phyloP scores from a whole-genome alignment of 2,888 invertebrate species.

The Choristoneura rosaceana region DNA sequence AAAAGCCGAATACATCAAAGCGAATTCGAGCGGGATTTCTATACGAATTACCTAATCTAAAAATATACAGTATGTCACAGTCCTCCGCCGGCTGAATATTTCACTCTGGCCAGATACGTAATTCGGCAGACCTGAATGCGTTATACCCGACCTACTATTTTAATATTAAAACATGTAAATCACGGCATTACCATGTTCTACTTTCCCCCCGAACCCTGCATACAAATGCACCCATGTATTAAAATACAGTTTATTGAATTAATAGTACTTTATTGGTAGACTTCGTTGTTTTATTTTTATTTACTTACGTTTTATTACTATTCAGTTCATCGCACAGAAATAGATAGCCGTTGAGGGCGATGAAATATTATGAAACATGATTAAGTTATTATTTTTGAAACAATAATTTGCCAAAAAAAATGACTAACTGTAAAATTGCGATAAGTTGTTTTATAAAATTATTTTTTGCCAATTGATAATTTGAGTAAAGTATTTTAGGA shows the following conservation, averaged over 20 bases:
- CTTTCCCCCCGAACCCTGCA: slow-evolving; percentile 55
- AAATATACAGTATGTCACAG: slow-evolving; percentile 21
- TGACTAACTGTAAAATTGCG: no score
- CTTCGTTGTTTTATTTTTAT: neutral
- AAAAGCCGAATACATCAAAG: neutral
- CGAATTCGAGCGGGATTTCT: neutral
- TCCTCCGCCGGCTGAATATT: slow-evolving; percentile 62
- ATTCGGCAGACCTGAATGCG: slow-evolving; percentile 62
- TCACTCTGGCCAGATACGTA: slow-evolving; percentile 66
- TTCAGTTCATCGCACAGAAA: no score
- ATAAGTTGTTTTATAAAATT: no score
- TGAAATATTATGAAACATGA: no score
- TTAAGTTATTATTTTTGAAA: no score
- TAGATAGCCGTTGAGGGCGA: no score
- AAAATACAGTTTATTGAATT: slow-evolving; percentile 48
- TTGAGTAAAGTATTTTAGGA: no score
- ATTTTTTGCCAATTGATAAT: no score
- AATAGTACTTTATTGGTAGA: slow-evolving; percentile 10
- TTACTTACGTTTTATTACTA: no score
- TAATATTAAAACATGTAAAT: slow-evolving; percentile 82
- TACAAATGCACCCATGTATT: slow-evolving; percentile 60
- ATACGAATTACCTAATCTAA: neutral
- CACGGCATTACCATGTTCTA: slow-evolving; percentile 68
- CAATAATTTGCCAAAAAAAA: no score
- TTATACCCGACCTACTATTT: slow-evolving; percentile 58